Conservation (phyloP, 1,140 invertebrate genomes). For the Octopus sinensis region DNA sequence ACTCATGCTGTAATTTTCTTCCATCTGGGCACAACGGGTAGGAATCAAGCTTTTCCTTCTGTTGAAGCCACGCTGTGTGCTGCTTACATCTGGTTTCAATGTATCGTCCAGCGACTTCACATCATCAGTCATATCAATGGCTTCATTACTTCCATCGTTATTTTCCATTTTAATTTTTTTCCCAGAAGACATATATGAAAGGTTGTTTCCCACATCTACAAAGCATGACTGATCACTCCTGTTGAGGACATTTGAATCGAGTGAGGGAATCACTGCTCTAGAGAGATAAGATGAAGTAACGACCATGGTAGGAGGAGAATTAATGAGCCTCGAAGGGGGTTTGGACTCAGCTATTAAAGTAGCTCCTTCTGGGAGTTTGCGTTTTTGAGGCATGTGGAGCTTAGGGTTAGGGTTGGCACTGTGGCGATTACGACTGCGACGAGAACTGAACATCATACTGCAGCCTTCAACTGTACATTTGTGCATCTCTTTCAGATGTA, state of each 20-base stretch:
- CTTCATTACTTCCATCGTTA: constrained; percentile 57
- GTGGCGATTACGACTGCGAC: constrained; percentile 91
- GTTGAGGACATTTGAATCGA: constrained; percentile 30
- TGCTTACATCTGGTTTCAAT: constrained; percentile 42
- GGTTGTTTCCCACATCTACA: constrained; percentile 43
- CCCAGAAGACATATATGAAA: constrained; percentile 44
- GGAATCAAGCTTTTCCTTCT: constrained; percentile 91
- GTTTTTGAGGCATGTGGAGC: constrained; percentile 83
- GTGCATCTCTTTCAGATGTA: constrained; percentile 97
- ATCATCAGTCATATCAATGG: constrained; percentile 26
- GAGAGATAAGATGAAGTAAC: constrained; percentile 33
- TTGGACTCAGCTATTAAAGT: constrained; percentile 37
- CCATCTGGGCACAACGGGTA: constrained; percentile 69
- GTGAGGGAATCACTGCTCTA: constrained; percentile 19
- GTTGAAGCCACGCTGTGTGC: constrained; percentile 47
- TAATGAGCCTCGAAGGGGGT: constrained; percentile 20
- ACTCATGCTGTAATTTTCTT: constrained; percentile 36
- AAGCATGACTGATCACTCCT: constrained; percentile 40
- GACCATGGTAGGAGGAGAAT: constrained; percentile 41
- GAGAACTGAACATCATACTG: constrained; percentile 98
- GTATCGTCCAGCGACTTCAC: constrained; percentile 13
- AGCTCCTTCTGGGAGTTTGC: constrained; percentile 44
- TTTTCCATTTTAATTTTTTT: constrained; percentile 43
- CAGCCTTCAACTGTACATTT: constrained; percentile 98
- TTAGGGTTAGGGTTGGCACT: constrained; percentile 98